Conservation (phyloP, 1,140 invertebrate species). For the Brachionus rubens region DNA sequence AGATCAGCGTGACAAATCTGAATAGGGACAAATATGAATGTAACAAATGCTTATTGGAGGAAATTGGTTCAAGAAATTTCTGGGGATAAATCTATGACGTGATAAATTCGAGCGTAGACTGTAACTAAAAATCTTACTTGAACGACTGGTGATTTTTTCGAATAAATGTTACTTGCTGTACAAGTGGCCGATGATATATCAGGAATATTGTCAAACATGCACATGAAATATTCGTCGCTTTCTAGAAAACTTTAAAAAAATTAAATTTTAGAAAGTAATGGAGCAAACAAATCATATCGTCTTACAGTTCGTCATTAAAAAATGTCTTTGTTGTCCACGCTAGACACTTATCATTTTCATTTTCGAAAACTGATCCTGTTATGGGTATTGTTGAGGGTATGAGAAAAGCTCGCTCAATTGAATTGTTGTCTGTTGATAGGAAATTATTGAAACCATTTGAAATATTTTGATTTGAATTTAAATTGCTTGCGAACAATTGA, state of each 20-base stretch:
- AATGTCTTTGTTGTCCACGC: conserved; percentile 6
- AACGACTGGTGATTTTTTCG: conserved; percentile 24
- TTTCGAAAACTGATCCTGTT: not conserved
- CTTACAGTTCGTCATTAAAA: conserved; percentile 23
- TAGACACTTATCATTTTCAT: not conserved
- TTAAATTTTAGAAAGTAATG: no score
- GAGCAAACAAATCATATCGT: no score
- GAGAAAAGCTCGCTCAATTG: not conserved
- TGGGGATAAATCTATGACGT: no score
- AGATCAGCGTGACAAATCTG: no score
- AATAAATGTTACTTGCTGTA: conserved; percentile 14
- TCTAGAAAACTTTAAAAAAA: conserved; percentile 26
- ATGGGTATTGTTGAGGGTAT: not conserved
- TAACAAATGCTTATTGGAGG: no score
- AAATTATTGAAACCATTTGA: not conserved
- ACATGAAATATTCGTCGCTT: conserved; percentile 5
- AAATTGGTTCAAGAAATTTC: not conserved
- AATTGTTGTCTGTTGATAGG: not conserved
- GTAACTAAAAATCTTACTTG: not conserved
- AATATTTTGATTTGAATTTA: not conserved
- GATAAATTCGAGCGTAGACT: no score
- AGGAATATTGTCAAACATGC: conserved; percentile 10
- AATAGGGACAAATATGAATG: no score
- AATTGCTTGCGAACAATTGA: not conserved
- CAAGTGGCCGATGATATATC: not conserved